Evolutionary conservation across 2,113 vertebrate genomes (phyloP).

Genomic region (Crotalus tigris): DNA sequence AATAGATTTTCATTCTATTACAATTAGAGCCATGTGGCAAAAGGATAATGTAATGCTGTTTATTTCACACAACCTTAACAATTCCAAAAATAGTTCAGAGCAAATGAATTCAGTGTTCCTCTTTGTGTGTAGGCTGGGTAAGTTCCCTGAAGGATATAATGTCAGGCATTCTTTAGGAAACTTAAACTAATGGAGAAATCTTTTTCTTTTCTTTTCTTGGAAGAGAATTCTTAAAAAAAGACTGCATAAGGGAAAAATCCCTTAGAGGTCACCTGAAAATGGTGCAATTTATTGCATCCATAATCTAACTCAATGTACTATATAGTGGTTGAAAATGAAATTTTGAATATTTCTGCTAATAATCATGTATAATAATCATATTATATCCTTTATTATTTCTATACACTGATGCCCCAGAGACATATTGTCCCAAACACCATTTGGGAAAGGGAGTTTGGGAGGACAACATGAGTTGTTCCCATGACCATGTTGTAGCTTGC

Average conservation of each 20-base stretch:
- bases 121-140: slow-evolving; percentile 21
- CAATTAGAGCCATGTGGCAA: slow-evolving; percentile 28
- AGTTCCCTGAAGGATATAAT: not conserved
- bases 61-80: slow-evolving; percentile 29
- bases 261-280: not conserved
- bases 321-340: not conserved
- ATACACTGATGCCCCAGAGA: not conserved
- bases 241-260: not conserved
- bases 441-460: not conserved
- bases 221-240: slow-evolving; percentile 3
- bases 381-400: not conserved
- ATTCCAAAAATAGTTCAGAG: slow-evolving; percentile 25
- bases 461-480: not conserved
- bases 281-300: not conserved
- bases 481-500: not conserved
- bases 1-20: slow-evolving; percentile 25
- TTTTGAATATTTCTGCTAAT: not conserved
- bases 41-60: slow-evolving; percentile 29
- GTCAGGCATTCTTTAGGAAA: slow-evolving; percentile 3
- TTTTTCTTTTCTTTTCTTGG: not conserved
- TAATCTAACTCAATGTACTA: not conserved
- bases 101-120: slow-evolving; percentile 7
- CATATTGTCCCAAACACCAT: not conserved
- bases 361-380: not conserved
- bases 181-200: slow-evolving; percentile 3